Percentiles rank a stretch among this genome's conserved stretches.
These are phyloP conservation scores for Pterocles gutturalis DNA, from an alignment of 2,113 vertebrate species.

Conservation along the genomic window DNA sequence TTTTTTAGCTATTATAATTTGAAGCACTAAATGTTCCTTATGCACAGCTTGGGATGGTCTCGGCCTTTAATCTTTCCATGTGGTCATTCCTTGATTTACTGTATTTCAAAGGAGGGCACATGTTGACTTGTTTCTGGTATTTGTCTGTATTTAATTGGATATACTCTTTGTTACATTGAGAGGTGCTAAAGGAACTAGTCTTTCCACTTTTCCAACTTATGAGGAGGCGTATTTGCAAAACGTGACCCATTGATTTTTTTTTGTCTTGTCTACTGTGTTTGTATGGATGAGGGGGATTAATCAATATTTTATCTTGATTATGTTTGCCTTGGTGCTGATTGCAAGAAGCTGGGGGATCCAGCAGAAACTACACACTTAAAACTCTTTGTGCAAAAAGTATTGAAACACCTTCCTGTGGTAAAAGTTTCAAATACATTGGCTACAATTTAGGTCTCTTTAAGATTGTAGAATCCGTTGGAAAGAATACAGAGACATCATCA, in stretches of 20 bases:
- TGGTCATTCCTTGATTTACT: neutral
- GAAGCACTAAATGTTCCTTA: neutral
- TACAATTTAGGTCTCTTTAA: neutral
- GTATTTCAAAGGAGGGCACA: neutral
- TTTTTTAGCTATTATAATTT: neutral
- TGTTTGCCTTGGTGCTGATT: neutral
- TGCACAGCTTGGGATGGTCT: neutral
- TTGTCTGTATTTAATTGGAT: neutral
- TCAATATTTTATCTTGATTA: neutral
- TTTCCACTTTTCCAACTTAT: neutral
- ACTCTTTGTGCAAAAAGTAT: neutral
- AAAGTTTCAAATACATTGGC: neutral
- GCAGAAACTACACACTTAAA: neutral
- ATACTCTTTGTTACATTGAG: neutral
- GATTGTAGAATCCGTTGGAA: neutral
- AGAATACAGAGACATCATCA: neutral
- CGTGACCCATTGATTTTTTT: neutral
- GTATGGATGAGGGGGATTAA: neutral
- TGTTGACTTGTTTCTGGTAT: neutral
- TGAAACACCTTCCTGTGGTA: neutral
- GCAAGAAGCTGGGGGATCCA: neutral
- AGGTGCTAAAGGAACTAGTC: neutral
- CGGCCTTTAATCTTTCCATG: neutral
- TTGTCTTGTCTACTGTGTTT: neutral
- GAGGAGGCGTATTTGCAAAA: neutral